Evolutionary conservation across 2,888 invertebrate genomes (phyloP).

Genomic region (Volucella zonaria): DNA sequence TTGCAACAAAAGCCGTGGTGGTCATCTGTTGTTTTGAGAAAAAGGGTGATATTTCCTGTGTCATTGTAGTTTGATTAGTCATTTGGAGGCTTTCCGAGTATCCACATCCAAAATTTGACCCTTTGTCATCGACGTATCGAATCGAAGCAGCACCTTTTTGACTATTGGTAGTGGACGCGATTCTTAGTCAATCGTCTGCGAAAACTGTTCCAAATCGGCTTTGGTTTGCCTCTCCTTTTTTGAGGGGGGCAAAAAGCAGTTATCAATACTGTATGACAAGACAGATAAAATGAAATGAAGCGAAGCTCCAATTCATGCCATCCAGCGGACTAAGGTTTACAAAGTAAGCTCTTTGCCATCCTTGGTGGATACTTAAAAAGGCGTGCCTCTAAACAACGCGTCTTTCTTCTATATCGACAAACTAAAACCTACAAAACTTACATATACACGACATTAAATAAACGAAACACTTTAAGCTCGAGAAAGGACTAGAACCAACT

Average conservation of each 20-base stretch:
- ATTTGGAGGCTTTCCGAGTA: not conserved
- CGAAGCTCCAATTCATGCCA: too few relatives aligned
- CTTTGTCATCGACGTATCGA: too few relatives aligned
- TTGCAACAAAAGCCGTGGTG: too few relatives aligned
- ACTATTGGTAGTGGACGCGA: constrained; percentile 21
- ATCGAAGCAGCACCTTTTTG: constrained; percentile 9
- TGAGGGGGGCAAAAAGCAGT: not conserved
- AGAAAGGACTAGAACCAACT: constrained; percentile 1
- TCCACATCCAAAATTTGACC: not conserved
- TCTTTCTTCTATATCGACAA: constrained; percentile 30
- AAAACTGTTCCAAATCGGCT: too few relatives aligned
- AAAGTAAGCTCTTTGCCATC: constrained; percentile 11
- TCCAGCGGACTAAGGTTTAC: too few relatives aligned
- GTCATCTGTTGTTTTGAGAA: not conserved
- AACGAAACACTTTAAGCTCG: not conserved
- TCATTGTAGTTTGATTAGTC: not conserved
- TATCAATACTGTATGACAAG: constrained; percentile 11
- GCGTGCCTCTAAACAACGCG: constrained; percentile 16
- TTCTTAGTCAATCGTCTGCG: not conserved
- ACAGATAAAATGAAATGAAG: too few relatives aligned
- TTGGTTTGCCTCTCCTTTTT: constrained; percentile 4
- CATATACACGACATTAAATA: not conserved
- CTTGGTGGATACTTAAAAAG: constrained; percentile 17
- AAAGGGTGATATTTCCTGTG: not conserved
- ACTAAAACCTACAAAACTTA: not conserved